A percentile compares a stretch with the other conserved stretches of the same genome.
Evolutionary conservation across 1,140 invertebrate genomes (phyloP).

Genomic region (Platorchestia sp.): DNA sequence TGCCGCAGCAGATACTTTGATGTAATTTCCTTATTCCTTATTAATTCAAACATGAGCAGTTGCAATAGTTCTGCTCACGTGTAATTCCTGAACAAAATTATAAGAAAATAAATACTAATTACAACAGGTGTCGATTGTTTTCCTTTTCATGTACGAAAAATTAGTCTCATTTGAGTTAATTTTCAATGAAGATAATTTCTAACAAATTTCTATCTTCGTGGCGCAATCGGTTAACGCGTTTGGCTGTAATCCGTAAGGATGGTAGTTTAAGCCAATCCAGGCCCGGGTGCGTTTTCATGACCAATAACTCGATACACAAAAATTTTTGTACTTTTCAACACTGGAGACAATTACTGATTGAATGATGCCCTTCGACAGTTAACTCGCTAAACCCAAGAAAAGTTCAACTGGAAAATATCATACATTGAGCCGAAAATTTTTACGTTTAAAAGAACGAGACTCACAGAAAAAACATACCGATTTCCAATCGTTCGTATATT

Average conservation of each 20-base stretch:
- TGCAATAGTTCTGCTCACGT: no score
- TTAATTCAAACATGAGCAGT: no score
- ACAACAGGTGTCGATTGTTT: background rate
- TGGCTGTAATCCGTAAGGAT: slow-evolving; percentile 68
- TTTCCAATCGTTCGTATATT: no score
- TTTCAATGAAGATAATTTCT: background rate
- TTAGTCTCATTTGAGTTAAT: background rate
- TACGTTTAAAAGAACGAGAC: background rate
- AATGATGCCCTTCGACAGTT: background rate
- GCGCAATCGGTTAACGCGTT: slow-evolving; percentile 68
- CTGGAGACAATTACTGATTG: background rate
- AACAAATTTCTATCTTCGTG: slow-evolving; percentile 59
- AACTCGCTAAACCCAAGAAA: background rate
- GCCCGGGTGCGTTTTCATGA: slow-evolving; percentile 53
- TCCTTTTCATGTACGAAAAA: background rate
- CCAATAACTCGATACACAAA: background rate
- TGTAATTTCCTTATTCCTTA: no score
- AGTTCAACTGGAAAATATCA: background rate
- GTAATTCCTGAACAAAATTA: no score
- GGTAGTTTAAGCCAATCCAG: slow-evolving; percentile 68
- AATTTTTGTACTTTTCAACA: background rate
- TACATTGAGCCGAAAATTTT: background rate
- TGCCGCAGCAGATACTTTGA: no score
- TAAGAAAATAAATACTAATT: no score
- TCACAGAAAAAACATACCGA: background rate